phyloP scores from a whole-genome alignment of 37 sponge, comb jelly and placozoan species.

The Aplysina aerophoba region DNA sequence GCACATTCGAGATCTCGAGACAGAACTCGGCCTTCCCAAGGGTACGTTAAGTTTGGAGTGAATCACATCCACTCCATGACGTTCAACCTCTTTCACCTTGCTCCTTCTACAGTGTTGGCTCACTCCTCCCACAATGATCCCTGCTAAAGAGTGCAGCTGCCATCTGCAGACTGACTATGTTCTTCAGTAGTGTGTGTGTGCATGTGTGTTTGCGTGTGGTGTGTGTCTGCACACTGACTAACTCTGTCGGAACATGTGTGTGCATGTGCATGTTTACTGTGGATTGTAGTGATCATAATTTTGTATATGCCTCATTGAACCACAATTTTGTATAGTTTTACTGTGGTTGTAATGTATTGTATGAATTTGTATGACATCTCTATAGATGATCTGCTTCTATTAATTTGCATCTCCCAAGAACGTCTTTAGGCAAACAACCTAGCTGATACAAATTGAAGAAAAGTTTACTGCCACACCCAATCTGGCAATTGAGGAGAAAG shows the following conservation, averaged over 20 bases:
- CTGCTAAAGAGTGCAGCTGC: neutral
- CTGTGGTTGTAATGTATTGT: too few relatives aligned
- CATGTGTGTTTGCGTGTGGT: neutral
- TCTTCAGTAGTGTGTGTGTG: slow-evolving; percentile 24
- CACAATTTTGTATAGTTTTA: too few relatives aligned
- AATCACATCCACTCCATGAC: too few relatives aligned
- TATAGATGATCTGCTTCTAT: too few relatives aligned
- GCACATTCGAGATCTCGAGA: neutral
- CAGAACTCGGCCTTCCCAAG: neutral
- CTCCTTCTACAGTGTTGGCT: neutral
- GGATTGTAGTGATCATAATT: neutral
- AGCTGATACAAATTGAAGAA: too few relatives aligned
- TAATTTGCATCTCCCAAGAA: too few relatives aligned
- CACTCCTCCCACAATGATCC: neutral
- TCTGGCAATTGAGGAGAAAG: too few relatives aligned
- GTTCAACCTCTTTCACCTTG: too few relatives aligned
- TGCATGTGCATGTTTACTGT: slow-evolving; percentile 18
- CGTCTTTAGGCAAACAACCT: too few relatives aligned
- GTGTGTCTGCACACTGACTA: neutral
- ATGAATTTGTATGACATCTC: too few relatives aligned
- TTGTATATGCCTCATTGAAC: neutral
- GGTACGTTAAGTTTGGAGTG: too few relatives aligned
- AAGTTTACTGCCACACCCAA: too few relatives aligned
- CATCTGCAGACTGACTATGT: neutral
- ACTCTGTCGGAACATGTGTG: neutral